Evolutionary conservation across 2,797 vertebrate species (phyloP).

Genomic region (Myiotriccus ornatus): DNA sequence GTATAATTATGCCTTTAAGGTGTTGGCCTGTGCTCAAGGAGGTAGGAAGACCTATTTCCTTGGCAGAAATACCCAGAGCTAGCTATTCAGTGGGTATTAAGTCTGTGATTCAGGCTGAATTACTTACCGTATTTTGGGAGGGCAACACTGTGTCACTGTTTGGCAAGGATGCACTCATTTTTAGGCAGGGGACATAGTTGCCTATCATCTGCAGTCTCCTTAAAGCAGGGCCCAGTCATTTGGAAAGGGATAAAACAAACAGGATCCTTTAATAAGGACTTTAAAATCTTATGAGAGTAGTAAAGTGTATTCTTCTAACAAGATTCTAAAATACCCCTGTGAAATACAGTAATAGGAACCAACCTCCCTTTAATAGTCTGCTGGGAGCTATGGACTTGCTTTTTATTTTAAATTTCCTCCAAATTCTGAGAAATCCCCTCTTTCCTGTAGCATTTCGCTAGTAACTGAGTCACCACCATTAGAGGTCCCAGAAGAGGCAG

Average conservation of each 20-base stretch:
- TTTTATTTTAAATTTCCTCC: not conserved
- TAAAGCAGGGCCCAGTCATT: not conserved
- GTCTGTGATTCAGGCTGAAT: constrained; percentile 1
- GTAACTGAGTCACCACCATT: not conserved
- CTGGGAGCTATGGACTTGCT: not conserved
- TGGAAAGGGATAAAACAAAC: constrained; percentile 14
- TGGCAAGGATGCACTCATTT: not conserved
- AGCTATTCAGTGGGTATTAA: not conserved
- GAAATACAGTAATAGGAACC: not conserved
- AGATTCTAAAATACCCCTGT: not conserved
- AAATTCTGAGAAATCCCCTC: not conserved
- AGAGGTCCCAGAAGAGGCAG: not conserved
- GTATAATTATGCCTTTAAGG: not conserved
- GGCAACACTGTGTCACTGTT: not conserved
- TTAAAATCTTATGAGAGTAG: not conserved
- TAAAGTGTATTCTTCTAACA: constrained; percentile 2
- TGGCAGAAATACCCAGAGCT: not conserved
- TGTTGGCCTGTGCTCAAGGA: not conserved
- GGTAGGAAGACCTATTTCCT: not conserved
- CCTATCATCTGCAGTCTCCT: not conserved
- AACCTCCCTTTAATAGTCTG: not conserved
- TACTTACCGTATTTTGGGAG: not conserved
- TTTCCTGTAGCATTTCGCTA: not conserved
- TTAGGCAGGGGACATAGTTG: not conserved
- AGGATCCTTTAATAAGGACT: constrained; percentile 1